A percentile compares a stretch with the other conserved stretches of the same genome.
These are phyloP conservation scores for Podarcis raffonei DNA, from an alignment of 2,113 vertebrate species.

Conservation along the genomic window DNA sequence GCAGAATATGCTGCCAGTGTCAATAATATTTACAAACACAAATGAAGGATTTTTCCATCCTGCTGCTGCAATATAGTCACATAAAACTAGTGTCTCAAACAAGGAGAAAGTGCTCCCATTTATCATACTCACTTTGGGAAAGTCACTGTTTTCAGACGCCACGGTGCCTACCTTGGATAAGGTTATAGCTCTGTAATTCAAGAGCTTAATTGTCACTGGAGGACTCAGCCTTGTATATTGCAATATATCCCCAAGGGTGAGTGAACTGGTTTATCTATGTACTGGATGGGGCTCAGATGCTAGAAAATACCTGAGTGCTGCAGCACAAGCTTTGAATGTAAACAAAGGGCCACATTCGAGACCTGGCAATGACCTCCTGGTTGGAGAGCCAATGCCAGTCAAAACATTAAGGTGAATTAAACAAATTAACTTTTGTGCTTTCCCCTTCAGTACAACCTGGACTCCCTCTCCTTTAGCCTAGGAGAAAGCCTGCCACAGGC, in stretches of 20 bases:
- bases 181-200: slow-evolving; percentile 42
- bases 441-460: background rate
- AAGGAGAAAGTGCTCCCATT: slow-evolving; percentile 49
- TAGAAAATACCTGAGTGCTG: slow-evolving; percentile 32
- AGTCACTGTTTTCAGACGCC: slow-evolving; percentile 47
- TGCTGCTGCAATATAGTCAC: slow-evolving; percentile 56
- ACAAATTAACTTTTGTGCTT: background rate
- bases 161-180: slow-evolving; percentile 49
- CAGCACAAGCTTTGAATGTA: slow-evolving; percentile 1
- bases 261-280: slow-evolving; percentile 19
- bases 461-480: background rate
- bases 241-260: slow-evolving; percentile 42
- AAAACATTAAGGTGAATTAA: background rate
- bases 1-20: slow-evolving; percentile 37
- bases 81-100: slow-evolving; percentile 56
- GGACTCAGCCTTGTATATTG: slow-evolving; percentile 50
- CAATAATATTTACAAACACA: slow-evolving; percentile 67
- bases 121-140: slow-evolving; percentile 47
- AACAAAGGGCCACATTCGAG: background rate
- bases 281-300: background rate
- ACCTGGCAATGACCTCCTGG: background rate
- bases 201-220: slow-evolving; percentile 50
- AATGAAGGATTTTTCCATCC: slow-evolving; percentile 55
- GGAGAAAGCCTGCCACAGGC: background rate
- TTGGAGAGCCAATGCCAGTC: background rate